These are phyloP conservation scores for Arothron firmamentum DNA, from an alignment of 2,113 vertebrate genomes.

Conservation along the genomic window DNA sequence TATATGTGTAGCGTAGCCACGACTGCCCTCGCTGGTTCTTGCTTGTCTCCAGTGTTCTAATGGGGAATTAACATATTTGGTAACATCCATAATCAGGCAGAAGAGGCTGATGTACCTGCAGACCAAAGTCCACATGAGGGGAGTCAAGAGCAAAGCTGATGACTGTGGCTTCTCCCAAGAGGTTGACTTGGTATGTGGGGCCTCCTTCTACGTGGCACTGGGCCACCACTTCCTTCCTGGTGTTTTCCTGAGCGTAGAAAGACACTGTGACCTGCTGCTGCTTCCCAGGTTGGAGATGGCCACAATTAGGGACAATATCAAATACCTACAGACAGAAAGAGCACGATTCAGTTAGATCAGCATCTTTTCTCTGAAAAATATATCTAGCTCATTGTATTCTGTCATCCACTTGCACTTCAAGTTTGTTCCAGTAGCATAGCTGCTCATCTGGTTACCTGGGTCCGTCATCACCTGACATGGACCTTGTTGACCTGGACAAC, in stretches of 20 bases:
- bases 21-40: neutral
- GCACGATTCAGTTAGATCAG: neutral
- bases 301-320: constrained; percentile 76
- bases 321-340: constrained; percentile 76
- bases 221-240: constrained; percentile 61
- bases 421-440: no score
- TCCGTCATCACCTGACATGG: no score
- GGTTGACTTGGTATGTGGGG: constrained; percentile 75
- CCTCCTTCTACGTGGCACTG: constrained; percentile 83
- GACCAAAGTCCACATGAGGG: constrained; percentile 73
- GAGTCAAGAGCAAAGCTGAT: constrained; percentile 76
- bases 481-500: no score
- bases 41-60: no score
- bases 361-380: no score
- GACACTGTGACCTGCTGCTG: constrained; percentile 72
- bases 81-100: no score
- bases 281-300: constrained; percentile 75
- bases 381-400: no score
- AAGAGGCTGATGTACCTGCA: constrained; percentile 72
- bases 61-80: no score
- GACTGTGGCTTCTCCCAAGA: constrained; percentile 78
- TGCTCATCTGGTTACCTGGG: no score
- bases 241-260: constrained; percentile 79
- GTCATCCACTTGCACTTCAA: no score
- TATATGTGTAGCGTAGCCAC: neutral